A percentile compares a stretch with the other conserved stretches of the same genome.
These are phyloP conservation scores for Metopia argyrocephala DNA, from an alignment of 2,888 invertebrate genomes.

Conservation along the genomic window DNA sequence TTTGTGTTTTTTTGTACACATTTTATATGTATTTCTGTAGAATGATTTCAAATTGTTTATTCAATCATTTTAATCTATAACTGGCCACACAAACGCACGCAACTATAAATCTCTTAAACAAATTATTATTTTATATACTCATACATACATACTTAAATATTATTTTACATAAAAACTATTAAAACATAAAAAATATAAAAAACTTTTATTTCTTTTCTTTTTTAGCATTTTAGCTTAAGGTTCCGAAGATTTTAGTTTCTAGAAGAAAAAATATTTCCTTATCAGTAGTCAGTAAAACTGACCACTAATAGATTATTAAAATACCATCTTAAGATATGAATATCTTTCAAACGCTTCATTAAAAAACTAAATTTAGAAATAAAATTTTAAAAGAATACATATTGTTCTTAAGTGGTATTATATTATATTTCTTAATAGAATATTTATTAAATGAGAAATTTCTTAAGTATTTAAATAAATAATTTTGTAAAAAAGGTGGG, in stretches of 20 bases:
- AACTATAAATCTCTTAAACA: not conserved
- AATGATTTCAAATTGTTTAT: constrained; percentile 58
- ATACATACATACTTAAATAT: not conserved
- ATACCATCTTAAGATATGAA: constrained; percentile 17
- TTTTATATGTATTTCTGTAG: constrained; percentile 25
- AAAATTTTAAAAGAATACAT: no score
- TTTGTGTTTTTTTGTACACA: not conserved
- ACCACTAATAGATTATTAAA: constrained; percentile 50
- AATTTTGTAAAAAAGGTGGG: no score
- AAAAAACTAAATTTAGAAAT: not conserved
- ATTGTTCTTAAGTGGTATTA: not conserved
- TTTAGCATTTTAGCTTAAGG: not conserved
- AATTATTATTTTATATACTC: not conserved
- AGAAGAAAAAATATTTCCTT: not conserved
- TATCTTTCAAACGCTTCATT: not conserved
- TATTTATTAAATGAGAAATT: not conserved
- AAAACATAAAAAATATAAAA: no score
- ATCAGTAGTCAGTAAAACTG: not conserved
- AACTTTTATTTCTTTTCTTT: not conserved
- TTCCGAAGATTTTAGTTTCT: not conserved
- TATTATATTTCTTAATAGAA: not conserved
- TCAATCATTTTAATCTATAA: constrained; percentile 57
- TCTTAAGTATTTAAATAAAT: no score
- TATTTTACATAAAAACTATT: no score
- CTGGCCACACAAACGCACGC: constrained; percentile 35